These are phyloP conservation scores for Drepanosiphum platanoidis DNA, from an alignment of 2,888 invertebrate genomes.

Conservation along the genomic window DNA sequence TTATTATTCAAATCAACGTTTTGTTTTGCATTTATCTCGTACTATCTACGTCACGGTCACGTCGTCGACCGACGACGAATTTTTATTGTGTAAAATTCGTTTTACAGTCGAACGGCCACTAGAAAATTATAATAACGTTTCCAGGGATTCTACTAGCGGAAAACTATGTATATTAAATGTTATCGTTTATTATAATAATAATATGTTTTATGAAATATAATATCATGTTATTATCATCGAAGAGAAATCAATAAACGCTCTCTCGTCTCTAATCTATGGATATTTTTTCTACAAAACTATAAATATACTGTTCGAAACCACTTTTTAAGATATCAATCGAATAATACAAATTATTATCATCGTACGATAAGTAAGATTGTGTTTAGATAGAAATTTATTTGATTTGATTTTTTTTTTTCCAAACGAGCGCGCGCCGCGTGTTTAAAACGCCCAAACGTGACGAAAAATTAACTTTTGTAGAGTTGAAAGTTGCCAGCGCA, in stretches of 20 bases:
- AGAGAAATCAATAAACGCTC: background rate
- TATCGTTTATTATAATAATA: background rate
- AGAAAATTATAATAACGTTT: background rate
- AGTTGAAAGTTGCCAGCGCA: background rate
- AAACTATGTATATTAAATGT: background rate
- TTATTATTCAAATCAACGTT: too few species aligned
- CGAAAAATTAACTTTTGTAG: background rate
- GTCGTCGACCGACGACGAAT: too few species aligned
- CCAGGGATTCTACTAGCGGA: background rate
- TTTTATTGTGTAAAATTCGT: too few species aligned
- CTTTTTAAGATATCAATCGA: background rate
- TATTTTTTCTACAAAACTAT: background rate
- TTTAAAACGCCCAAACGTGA: background rate
- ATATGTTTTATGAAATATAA: background rate
- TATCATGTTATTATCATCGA: background rate
- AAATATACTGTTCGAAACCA: background rate
- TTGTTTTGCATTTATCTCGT: background rate
- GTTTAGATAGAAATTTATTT: background rate
- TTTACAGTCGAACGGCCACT: background rate
- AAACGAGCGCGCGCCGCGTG: background rate
- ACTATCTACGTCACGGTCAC: background rate
- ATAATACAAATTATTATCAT: background rate
- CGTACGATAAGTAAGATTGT: too few species aligned
- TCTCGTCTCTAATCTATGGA: background rate
- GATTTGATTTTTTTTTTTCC: background rate